Evolutionary conservation across 2,888 invertebrate genomes (phyloP).

Genomic region (Nematopogon swammerdamellus): DNA sequence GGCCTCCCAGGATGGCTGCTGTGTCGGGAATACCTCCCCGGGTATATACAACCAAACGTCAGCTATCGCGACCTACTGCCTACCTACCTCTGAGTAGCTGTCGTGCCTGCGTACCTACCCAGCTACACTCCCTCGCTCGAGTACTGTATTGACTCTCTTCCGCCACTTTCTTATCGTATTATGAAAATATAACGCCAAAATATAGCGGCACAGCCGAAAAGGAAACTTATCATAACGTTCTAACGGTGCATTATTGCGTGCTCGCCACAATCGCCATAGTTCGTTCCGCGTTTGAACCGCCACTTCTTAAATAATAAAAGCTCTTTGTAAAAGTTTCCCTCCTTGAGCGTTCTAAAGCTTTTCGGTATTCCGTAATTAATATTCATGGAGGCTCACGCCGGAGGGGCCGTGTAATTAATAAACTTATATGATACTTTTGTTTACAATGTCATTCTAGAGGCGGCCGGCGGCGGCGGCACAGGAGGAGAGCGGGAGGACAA

Average conservation of each 20-base stretch:
- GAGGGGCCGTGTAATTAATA: constrained; percentile 56
- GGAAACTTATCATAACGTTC: constrained; percentile 15
- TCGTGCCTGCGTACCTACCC: too few species aligned
- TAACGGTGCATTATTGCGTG: constrained; percentile 21
- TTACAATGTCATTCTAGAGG: constrained; percentile 51
- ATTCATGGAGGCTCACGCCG: constrained; percentile 52
- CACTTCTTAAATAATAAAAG: constrained; percentile 56
- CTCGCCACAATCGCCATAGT: constrained; percentile 20
- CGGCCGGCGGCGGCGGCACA: constrained; percentile 22
- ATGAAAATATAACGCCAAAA: constrained; percentile 33
- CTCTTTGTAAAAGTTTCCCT: constrained; percentile 58
- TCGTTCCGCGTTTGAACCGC: constrained; percentile 43
- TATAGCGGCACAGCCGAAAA: constrained; percentile 15
- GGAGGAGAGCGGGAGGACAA: not conserved
- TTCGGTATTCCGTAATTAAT: constrained; percentile 56
- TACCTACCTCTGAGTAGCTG: not conserved
- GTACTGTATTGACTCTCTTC: constrained; percentile 55
- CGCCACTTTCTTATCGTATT: constrained; percentile 52
- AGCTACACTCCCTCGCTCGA: constrained; percentile 30
- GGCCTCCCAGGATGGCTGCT: not conserved
- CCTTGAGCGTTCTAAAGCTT: constrained; percentile 54
- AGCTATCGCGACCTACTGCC: not conserved
- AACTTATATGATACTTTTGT: constrained; percentile 59
- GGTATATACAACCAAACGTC: not conserved
- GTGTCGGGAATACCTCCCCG: not conserved